phyloP scores from a whole-genome alignment of 30 jellyfish, hydroid and myxozoan genomes.

The Aurelia sp. region DNA sequence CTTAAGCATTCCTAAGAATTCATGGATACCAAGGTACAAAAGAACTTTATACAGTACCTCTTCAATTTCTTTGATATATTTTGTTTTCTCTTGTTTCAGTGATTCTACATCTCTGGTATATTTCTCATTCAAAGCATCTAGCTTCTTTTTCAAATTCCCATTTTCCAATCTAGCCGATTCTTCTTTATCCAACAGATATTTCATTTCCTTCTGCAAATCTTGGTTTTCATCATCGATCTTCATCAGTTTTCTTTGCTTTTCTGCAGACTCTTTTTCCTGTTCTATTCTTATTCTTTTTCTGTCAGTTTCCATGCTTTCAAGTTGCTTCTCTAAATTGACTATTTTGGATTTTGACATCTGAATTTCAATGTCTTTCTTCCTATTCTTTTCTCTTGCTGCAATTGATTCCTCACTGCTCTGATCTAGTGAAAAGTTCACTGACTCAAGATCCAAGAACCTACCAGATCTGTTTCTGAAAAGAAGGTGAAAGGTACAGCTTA shows the following conservation, averaged over 20 bases:
- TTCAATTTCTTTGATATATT: constrained; percentile 32
- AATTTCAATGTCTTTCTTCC: constrained; percentile 45
- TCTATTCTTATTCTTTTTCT: constrained; percentile 59
- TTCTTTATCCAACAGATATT: constrained; percentile 63
- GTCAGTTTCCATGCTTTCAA: constrained; percentile 40
- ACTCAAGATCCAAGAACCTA: constrained; percentile 10
- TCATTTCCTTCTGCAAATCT: constrained; percentile 40
- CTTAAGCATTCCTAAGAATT: no score
- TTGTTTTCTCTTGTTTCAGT: constrained; percentile 21
- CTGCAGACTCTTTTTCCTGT: constrained; percentile 21
- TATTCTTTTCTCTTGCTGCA: constrained; percentile 6
- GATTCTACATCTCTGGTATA: constrained; percentile 43
- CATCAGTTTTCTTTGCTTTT: constrained; percentile 33
- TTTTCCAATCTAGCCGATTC: constrained; percentile 53
- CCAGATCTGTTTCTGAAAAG: constrained; percentile 42
- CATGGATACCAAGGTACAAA: no score
- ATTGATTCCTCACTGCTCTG: constrained; percentile 3
- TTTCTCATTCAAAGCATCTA: constrained; percentile 28
- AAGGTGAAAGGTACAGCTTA: not conserved
- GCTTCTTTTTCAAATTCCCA: constrained; percentile 27
- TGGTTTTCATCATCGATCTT: constrained; percentile 41
- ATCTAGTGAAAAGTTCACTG: constrained; percentile 12
- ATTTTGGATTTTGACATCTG: constrained; percentile 43
- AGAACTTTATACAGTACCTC: constrained; percentile 21
- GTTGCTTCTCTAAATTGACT: constrained; percentile 44